phyloP scores from a whole-genome alignment of 30 jellyfish, hydroid and myxozoan genomes.

The Rhopilema esculentum region DNA sequence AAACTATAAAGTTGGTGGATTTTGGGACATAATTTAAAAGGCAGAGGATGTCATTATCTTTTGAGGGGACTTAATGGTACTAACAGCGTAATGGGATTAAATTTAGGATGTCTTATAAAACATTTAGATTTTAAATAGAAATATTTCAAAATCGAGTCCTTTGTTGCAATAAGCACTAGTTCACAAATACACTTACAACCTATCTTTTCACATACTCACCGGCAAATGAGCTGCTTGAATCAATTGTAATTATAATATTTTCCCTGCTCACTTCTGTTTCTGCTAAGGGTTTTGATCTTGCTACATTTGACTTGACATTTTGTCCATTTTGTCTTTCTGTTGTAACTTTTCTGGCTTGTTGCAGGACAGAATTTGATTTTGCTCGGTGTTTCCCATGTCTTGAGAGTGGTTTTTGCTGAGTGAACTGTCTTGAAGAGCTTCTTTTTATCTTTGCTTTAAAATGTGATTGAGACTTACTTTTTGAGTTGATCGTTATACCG shows the following conservation, averaged over 20 bases:
- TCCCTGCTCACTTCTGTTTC: background rate
- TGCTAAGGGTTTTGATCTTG: background rate
- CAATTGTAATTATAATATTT: background rate
- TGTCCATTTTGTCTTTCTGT: background rate
- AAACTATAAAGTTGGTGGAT: too few relatives aligned
- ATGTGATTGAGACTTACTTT: background rate
- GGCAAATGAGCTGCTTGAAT: background rate
- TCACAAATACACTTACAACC: background rate
- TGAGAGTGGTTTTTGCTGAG: background rate
- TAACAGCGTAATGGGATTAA: too few relatives aligned
- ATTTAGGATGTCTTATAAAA: too few relatives aligned
- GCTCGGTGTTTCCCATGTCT: background rate
- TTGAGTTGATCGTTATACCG: background rate
- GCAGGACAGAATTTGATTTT: background rate
- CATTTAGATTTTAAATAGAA: too few relatives aligned
- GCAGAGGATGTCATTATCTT: too few relatives aligned
- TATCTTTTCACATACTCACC: background rate
- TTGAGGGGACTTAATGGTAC: too few relatives aligned
- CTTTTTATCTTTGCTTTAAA: background rate
- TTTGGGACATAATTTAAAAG: too few relatives aligned
- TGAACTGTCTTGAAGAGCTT: background rate
- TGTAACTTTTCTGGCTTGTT: background rate
- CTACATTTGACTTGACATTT: background rate
- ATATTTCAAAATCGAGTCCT: background rate
- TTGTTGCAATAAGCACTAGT: too few relatives aligned